Evolutionary conservation across 53 echinoderm and acorn worm species (phyloP).

Genomic region (Echinometra lucunter): DNA sequence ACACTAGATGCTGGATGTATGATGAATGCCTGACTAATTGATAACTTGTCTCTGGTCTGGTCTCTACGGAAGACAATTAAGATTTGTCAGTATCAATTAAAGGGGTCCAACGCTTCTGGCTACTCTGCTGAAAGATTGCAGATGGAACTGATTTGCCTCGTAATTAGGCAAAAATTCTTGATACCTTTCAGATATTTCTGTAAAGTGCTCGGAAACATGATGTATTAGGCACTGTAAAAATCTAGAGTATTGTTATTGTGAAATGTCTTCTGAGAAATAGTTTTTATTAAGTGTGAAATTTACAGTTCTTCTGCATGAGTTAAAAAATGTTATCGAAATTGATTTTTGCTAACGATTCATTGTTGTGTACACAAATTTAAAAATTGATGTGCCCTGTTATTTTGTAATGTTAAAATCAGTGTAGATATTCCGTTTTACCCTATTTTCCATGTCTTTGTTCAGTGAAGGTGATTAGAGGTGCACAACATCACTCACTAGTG

Average conservation of each 20-base stretch:
- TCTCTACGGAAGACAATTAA: not conserved
- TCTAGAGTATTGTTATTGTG: too few species aligned
- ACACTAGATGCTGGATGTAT: not conserved
- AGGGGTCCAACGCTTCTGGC: not conserved
- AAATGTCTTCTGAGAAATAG: too few species aligned
- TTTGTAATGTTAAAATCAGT: not conserved
- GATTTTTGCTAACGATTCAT: too few species aligned
- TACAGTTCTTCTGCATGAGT: too few species aligned
- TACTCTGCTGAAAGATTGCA: not conserved
- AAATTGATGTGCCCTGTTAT: too few species aligned
- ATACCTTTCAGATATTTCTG: not conserved
- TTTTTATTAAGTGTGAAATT: too few species aligned
- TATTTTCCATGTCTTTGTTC: not conserved
- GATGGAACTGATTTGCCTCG: not conserved
- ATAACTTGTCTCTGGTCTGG: not conserved
- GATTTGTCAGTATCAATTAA: constrained; percentile 35
- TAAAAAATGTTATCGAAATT: too few species aligned
- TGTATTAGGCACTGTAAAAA: too few species aligned
- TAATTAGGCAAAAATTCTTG: not conserved
- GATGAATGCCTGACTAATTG: constrained; percentile 39
- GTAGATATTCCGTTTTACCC: not conserved
- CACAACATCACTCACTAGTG: not conserved
- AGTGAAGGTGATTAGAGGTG: not conserved
- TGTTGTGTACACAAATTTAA: too few species aligned
- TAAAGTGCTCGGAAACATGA: too few species aligned